These are phyloP conservation scores for Euproctis similis DNA, from an alignment of 2,888 invertebrate genomes.

Conservation along the genomic window DNA sequence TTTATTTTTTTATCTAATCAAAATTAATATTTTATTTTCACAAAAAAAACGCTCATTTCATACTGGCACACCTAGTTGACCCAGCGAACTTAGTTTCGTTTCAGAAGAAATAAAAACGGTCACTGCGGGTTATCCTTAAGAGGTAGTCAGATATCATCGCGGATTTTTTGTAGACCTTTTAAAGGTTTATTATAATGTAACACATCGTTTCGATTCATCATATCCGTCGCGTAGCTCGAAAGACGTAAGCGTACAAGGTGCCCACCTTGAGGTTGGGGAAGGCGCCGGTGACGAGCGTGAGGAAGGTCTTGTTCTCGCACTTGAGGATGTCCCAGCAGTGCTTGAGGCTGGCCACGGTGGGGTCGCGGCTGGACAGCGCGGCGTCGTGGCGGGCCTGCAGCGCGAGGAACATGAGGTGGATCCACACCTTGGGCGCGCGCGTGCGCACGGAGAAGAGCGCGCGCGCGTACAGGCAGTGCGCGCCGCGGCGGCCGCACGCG, in stretches of 20 bases:
- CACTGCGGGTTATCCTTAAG: no score
- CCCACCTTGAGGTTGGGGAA: slow-evolving; percentile 90
- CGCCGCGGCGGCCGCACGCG: slow-evolving; percentile 90
- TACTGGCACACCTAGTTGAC: no score
- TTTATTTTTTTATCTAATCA: no score
- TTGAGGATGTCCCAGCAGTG: slow-evolving; percentile 97
- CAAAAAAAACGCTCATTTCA: no score
- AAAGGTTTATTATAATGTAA: no score
- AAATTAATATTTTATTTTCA: no score
- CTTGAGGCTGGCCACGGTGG: slow-evolving; percentile 88
- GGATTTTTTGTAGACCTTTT: no score
- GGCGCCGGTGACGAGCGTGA: slow-evolving; percentile 93
- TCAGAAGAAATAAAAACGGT: no score
- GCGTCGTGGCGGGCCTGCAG: slow-evolving; percentile 88
- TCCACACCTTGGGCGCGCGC: slow-evolving; percentile 91
- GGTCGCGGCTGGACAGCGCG: slow-evolving; percentile 87
- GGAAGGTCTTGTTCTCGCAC: slow-evolving; percentile 91
- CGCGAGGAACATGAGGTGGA: slow-evolving; percentile 96
- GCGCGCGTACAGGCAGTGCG: slow-evolving; percentile 91
- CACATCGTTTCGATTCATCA: no score
- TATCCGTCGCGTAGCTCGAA: no score
- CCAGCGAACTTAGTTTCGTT: no score
- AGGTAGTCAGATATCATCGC: no score
- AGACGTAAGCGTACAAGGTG: not conserved
- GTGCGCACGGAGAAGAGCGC: slow-evolving; percentile 87